Evolutionary conservation across 2,888 invertebrate genomes (phyloP).

Genomic region (Lasioglossum lativentre): DNA sequence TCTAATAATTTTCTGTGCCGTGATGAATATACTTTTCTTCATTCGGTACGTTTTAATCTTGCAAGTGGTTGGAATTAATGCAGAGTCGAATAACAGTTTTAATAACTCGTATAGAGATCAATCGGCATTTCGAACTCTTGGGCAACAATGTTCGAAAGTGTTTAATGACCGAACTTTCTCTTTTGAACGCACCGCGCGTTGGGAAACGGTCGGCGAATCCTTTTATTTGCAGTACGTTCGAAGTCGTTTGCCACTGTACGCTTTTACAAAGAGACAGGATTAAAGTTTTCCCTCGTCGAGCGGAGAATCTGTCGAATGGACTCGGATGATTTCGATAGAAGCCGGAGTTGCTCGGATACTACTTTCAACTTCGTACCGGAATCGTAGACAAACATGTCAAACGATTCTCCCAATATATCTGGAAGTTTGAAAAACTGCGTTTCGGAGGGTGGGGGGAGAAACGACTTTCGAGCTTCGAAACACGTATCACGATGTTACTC

Average conservation of each 20-base stretch:
- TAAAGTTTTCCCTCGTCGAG: constrained; percentile 27
- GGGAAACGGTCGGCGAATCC: not conserved
- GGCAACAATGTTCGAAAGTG: not conserved
- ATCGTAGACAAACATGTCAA: constrained; percentile 52
- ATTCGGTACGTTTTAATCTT: not conserved
- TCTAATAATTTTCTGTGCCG: not conserved
- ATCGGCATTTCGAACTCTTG: not conserved
- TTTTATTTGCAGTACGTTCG: constrained; percentile 1
- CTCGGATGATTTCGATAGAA: constrained; percentile 29
- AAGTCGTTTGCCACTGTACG: not conserved
- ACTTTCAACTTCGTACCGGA: constrained; percentile 33
- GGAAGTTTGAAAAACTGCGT: constrained; percentile 35
- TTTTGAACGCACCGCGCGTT: not conserved
- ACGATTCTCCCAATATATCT: constrained; percentile 33
- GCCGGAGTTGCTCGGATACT: constrained; percentile 19
- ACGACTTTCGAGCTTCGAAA: constrained; percentile 37
- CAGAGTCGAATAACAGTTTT: not conserved
- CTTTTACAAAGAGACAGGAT: constrained; percentile 22
- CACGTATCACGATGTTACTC: constrained; percentile 39
- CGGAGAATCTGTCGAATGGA: constrained; percentile 19
- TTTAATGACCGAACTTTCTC: not conserved
- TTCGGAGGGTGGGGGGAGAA: constrained; percentile 12
- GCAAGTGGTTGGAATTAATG: not conserved
- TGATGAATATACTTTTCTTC: no score
- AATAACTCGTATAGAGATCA: not conserved